Percentiles rank a stretch among this genome's conserved stretches.
phyloP scores from a whole-genome alignment of 2,113 vertebrate genomes.

The Grammomys dolichurus region DNA sequence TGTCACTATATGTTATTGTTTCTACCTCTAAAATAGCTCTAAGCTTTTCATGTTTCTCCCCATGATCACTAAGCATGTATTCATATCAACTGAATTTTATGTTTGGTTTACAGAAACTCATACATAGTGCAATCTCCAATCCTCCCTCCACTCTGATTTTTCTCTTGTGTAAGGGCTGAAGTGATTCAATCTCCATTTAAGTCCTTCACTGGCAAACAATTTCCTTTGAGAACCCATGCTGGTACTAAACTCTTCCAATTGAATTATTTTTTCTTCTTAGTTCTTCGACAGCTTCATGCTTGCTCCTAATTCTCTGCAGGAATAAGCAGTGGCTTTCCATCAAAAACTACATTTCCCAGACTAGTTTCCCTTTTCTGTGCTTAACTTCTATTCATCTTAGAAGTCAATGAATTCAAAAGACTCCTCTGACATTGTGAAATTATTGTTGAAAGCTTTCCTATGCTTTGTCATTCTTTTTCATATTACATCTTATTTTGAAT shows the following conservation, averaged over 20 bases:
- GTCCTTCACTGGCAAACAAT: not conserved
- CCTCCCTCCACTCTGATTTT: not conserved
- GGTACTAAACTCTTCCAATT: not conserved
- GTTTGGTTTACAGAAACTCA: not conserved
- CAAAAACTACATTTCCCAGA: slow-evolving; percentile 1
- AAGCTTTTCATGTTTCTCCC: not conserved
- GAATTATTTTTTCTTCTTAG: slow-evolving; percentile 26
- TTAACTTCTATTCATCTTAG: slow-evolving; percentile 18
- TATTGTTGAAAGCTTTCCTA: not conserved
- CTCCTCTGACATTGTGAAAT: not conserved
- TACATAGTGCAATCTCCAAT: not conserved
- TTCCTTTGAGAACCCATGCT: slow-evolving; percentile 19
- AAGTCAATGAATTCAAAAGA: slow-evolving; percentile 21
- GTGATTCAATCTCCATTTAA: not conserved
- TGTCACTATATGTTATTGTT: not conserved
- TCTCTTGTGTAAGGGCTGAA: not conserved
- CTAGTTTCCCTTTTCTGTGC: not conserved
- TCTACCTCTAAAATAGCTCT: not conserved
- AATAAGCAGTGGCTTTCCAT: slow-evolving; percentile 7
- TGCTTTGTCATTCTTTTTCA: not conserved
- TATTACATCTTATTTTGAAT: not conserved
- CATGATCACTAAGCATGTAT: not conserved
- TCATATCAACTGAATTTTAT: not conserved
- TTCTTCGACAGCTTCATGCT: slow-evolving; percentile 3
- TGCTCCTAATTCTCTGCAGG: slow-evolving; percentile 29